Evolutionary conservation across 1,140 invertebrate genomes (phyloP).

Genomic region (Mactra quadrangularis): DNA sequence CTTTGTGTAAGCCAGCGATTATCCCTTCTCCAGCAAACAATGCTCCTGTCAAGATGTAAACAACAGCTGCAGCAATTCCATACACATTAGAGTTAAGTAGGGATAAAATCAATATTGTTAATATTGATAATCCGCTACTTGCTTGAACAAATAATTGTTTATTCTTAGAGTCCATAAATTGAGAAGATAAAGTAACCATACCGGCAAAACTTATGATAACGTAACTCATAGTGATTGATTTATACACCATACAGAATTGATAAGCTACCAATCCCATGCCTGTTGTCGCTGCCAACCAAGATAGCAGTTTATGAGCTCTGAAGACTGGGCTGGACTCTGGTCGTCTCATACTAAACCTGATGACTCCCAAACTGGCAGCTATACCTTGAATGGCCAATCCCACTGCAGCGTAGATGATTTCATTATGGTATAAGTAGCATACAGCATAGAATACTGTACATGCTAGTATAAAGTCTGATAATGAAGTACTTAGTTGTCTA

Average conservation of each 20-base stretch:
- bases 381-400: constrained; percentile 66
- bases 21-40: constrained; percentile 64
- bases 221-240: constrained; percentile 45
- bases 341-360: constrained; percentile 63
- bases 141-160: constrained; percentile 60
- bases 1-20: constrained; percentile 61
- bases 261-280: constrained; percentile 67
- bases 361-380: constrained; percentile 67
- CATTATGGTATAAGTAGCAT: constrained; percentile 21
- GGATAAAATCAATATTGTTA: constrained; percentile 65
- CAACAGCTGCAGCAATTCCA: constrained; percentile 64
- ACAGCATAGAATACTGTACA: constrained; percentile 62
- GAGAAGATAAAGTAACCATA: constrained; percentile 44
- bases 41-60: constrained; percentile 65
- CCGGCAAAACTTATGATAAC: constrained; percentile 61
- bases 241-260: constrained; percentile 59
- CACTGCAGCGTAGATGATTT: constrained; percentile 56
- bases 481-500: constrained; percentile 66
- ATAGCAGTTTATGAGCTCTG: constrained; percentile 65
- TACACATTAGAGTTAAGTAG: constrained; percentile 61
- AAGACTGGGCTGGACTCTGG: constrained; percentile 51
- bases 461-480: constrained; percentile 69
- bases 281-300: constrained; percentile 66
- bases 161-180: constrained; percentile 54
- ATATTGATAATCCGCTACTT: constrained; percentile 65